Evolutionary conservation across 2,888 invertebrate genomes (phyloP).

Genomic region (Clunio marinus): DNA sequence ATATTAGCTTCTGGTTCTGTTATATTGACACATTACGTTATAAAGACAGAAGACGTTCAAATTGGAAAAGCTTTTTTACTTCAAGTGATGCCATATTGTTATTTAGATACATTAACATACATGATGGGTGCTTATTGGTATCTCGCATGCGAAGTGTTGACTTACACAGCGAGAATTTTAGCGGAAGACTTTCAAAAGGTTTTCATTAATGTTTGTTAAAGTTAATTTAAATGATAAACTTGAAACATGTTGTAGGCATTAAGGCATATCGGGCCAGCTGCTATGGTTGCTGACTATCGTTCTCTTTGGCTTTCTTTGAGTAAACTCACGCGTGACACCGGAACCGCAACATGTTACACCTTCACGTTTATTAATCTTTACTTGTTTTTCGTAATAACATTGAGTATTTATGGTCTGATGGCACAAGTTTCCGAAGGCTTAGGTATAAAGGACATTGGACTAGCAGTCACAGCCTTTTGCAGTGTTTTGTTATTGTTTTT

Average conservation of each 20-base stretch:
- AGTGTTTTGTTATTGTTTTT: constrained; percentile 65
- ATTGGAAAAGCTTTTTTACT: constrained; percentile 41
- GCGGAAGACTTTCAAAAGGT: constrained; percentile 62
- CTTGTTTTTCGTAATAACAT: constrained; percentile 66
- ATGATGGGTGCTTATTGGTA: constrained; percentile 70
- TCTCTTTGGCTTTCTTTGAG: constrained; percentile 67
- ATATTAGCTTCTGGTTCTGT: constrained; percentile 61
- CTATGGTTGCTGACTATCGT: constrained; percentile 65
- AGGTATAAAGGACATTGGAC: constrained; percentile 66
- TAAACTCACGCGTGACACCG: constrained; percentile 63
- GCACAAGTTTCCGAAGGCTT: constrained; percentile 70
- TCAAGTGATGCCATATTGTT: constrained; percentile 63
- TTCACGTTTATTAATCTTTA: constrained; percentile 66
- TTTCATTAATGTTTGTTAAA: no score
- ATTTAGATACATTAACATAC: constrained; percentile 63
- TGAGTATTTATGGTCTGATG: constrained; percentile 69
- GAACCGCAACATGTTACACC: constrained; percentile 64
- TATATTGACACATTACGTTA: constrained; percentile 57
- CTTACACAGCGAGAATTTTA: constrained; percentile 60
- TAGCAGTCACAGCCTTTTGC: constrained; percentile 63
- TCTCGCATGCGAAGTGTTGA: constrained; percentile 62
- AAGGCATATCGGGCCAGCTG: constrained; percentile 64
- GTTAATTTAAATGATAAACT: background rate
- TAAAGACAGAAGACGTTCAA: background rate
- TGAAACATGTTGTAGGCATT: constrained; percentile 53